These are phyloP conservation scores for Andrena fulva DNA, from an alignment of 2,888 invertebrate species.

Conservation along the genomic window DNA sequence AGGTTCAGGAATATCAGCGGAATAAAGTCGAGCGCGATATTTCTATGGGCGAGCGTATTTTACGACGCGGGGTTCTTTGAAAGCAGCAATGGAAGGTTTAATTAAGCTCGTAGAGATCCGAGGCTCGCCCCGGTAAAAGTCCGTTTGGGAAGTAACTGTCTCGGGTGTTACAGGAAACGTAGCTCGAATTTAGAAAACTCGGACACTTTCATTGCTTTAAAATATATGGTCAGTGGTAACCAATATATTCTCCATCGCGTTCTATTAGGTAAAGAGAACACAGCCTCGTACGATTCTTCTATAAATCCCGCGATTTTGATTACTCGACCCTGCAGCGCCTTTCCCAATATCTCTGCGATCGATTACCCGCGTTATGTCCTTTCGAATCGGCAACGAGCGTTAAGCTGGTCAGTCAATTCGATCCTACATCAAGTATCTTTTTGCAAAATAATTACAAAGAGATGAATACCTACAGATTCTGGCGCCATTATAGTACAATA, in stretches of 20 bases:
- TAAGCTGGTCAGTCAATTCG: too few relatives aligned
- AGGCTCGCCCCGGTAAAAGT: not conserved
- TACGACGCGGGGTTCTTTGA: not conserved
- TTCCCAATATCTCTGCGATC: constrained; percentile 4
- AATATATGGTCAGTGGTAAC: not conserved
- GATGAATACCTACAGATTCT: too few relatives aligned
- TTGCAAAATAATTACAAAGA: too few relatives aligned
- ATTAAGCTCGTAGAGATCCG: constrained; percentile 9
- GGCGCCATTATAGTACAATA: too few relatives aligned
- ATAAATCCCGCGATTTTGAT: not conserved
- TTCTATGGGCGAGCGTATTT: not conserved
- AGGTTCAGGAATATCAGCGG: not conserved
- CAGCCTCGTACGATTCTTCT: not conserved
- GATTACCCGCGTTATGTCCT: constrained; percentile 21
- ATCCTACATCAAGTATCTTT: too few relatives aligned
- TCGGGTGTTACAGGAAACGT: not conserved
- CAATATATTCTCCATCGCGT: not conserved
- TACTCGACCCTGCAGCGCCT: not conserved
- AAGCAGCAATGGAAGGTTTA: not conserved
- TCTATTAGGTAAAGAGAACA: not conserved
- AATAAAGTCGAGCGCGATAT: constrained; percentile 3
- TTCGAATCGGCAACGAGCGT: constrained; percentile 9
- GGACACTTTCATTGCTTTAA: not conserved
- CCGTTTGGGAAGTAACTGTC: not conserved
- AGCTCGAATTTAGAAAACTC: not conserved